Percentiles rank a stretch among this genome's conserved stretches.
phyloP scores from a whole-genome alignment of 1,140 invertebrate species.

The Scaptomyza montana region DNA sequence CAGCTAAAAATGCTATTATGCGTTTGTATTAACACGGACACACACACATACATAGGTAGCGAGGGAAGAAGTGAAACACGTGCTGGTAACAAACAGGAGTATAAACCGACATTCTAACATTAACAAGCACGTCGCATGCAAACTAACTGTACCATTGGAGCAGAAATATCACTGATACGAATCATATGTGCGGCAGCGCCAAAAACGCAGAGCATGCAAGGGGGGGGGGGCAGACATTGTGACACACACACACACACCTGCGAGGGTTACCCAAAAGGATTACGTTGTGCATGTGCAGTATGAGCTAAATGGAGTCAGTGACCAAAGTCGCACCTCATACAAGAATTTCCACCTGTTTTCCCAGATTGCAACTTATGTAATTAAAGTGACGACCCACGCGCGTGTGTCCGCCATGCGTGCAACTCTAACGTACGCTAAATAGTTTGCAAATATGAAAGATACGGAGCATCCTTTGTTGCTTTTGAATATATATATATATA shows the following conservation, averaged over 20 bases:
- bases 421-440: conserved; percentile 67
- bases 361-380: conserved; percentile 1
- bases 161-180: conserved; percentile 78
- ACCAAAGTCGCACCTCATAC: not conserved
- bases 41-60: not conserved
- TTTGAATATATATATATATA: not conserved
- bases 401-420: conserved; percentile 24
- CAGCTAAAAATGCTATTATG: conserved; percentile 77
- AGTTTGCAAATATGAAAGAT: conserved; percentile 68
- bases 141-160: conserved; percentile 75
- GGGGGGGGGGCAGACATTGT: conserved; percentile 1
- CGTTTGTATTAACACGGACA: conserved; percentile 75
- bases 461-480: conserved; percentile 45
- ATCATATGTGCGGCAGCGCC: conserved; percentile 71
- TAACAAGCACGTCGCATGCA: conserved; percentile 78
- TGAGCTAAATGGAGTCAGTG: not conserved
- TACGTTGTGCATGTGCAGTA: not conserved
- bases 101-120: conserved; percentile 53
- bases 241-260: conserved; percentile 11
- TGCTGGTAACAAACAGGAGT: conserved; percentile 34
- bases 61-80: conserved; percentile 17
- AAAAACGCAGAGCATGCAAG: conserved; percentile 18
- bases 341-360: not conserved
- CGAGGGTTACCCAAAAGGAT: conserved; percentile 28
- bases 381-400: conserved; percentile 36